These are phyloP conservation scores for Aleadryas rufinucha DNA, from an alignment of 2,113 vertebrate species.

Conservation along the genomic window DNA sequence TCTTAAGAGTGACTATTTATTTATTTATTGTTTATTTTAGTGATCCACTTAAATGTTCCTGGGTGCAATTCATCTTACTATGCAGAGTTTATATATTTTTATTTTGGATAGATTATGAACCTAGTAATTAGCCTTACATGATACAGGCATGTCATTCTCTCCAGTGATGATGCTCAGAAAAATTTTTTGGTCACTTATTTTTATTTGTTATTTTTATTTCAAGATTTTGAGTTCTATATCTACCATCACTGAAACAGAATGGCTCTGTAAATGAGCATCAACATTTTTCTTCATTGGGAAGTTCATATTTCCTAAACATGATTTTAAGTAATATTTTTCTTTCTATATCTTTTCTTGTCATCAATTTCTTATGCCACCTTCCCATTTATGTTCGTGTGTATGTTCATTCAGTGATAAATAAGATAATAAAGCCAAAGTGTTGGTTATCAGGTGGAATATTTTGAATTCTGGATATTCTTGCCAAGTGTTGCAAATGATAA, in stretches of 20 bases:
- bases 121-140: fast-evolving
- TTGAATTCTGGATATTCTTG: background rate
- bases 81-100: background rate
- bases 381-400: background rate
- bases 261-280: fast-evolving
- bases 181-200: background rate
- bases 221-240: background rate
- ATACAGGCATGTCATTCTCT: background rate
- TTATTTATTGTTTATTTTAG: background rate
- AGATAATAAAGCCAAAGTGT: background rate
- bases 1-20: background rate
- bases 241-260: background rate
- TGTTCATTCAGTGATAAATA: background rate
- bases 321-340: background rate
- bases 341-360: background rate
- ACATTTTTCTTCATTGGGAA: background rate
- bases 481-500: background rate
- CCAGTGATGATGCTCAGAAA: background rate
- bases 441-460: background rate
- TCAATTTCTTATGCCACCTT: background rate
- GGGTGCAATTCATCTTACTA: background rate
- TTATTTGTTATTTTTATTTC: background rate
- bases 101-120: background rate
- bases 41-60: background rate
- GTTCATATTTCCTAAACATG: background rate